Conservation (phyloP, 2,797 vertebrate genomes). For the Liasis olivaceus region DNA sequence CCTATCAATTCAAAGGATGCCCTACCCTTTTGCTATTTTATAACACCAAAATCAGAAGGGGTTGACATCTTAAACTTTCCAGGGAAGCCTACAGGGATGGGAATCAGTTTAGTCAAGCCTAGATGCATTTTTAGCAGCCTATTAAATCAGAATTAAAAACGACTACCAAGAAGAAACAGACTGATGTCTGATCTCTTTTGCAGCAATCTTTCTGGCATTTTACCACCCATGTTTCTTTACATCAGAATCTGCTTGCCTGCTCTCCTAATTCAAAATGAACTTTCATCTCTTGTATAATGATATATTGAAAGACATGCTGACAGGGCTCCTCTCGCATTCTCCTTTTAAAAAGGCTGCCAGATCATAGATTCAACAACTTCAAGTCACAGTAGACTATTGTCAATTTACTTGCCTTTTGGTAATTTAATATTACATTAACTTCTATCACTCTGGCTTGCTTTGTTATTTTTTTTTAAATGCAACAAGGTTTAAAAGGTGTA, state of each 20-base stretch:
- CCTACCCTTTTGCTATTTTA: neutral
- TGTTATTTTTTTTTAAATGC: constrained; percentile 41
- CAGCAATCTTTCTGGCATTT: neutral
- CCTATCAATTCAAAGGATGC: neutral
- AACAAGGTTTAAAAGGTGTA: constrained; percentile 48
- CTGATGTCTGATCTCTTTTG: constrained; percentile 28
- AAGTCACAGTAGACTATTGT: constrained; percentile 64
- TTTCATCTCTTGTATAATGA: constrained; percentile 71
- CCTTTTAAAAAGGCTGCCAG: constrained; percentile 71
- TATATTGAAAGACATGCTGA: constrained; percentile 67
- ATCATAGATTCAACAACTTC: constrained; percentile 66
- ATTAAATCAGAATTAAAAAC: constrained; percentile 34
- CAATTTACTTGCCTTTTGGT: constrained; percentile 66
- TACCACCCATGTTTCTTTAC: constrained; percentile 64
- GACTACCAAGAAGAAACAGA: constrained; percentile 28
- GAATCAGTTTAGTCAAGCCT: neutral
- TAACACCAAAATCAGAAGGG: neutral
- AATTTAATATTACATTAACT: constrained; percentile 66
- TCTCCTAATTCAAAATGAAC: constrained; percentile 64
- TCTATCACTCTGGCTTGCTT: constrained; percentile 48
- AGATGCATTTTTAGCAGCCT: neutral
- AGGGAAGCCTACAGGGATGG: neutral
- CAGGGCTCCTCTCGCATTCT: constrained; percentile 63
- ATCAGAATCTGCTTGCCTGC: constrained; percentile 50
- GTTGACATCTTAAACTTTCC: neutral